A percentile compares a stretch with the other conserved stretches of the same genome.
Conservation (phyloP, 2,113 vertebrate genomes). For the Phodopus roborovskii region DNA sequence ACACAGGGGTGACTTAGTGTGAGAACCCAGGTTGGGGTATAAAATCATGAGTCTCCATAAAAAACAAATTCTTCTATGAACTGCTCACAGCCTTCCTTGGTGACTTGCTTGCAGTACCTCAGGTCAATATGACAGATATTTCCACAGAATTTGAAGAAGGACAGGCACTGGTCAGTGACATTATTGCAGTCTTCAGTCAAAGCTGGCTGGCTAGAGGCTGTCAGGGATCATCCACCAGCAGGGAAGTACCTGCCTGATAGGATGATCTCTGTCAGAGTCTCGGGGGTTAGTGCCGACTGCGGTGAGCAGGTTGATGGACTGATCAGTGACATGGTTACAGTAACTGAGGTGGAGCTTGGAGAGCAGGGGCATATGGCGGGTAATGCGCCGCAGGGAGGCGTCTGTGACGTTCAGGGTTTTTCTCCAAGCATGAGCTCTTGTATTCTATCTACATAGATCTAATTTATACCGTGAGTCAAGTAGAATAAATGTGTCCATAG, state of each 20-base stretch:
- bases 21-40: not conserved
- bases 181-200: constrained; percentile 93
- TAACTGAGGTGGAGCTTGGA: constrained; percentile 96
- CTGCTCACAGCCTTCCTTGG: constrained; percentile 95
- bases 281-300: constrained; percentile 95
- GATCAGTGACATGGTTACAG: constrained; percentile 97
- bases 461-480: too few relatives aligned
- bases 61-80: constrained; percentile 87
- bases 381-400: constrained; percentile 93
- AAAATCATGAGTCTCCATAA: not conserved
- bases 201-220: too few relatives aligned
- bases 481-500: too few relatives aligned
- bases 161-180: constrained; percentile 96
- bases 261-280: constrained; percentile 96
- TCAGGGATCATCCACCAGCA: too few relatives aligned
- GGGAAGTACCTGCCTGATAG: constrained; percentile 88
- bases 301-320: constrained; percentile 97
- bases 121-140: constrained; percentile 98
- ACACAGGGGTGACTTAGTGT: not conserved
- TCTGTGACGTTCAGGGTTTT: constrained; percentile 92
- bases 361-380: constrained; percentile 94
- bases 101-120: constrained; percentile 98
- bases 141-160: constrained; percentile 97
- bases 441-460: too few relatives aligned
- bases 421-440: too few relatives aligned